A percentile compares a stretch with the other conserved stretches of the same genome.
Conservation (phyloP, 2,797 vertebrate genomes). For the Danionella dracula region DNA sequence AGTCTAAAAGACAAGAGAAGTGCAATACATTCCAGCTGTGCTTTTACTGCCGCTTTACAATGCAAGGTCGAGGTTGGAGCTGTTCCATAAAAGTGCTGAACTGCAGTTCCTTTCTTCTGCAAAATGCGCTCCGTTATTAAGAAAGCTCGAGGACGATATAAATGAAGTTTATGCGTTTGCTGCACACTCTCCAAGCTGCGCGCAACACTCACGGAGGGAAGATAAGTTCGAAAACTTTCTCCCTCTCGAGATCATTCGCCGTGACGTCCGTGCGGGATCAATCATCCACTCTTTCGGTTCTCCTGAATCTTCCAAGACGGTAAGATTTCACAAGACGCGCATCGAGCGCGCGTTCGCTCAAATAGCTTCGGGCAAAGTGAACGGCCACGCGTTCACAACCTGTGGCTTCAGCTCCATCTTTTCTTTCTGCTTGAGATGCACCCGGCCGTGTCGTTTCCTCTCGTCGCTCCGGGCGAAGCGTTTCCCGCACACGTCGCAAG, state of each 20-base stretch:
- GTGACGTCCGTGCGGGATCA: constrained; percentile 43
- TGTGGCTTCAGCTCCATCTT: constrained; percentile 92
- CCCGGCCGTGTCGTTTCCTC: constrained; percentile 91
- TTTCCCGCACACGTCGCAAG: constrained; percentile 93
- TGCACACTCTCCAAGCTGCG: constrained; percentile 62
- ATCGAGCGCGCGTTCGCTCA: constrained; percentile 53
- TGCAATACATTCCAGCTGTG: constrained; percentile 67
- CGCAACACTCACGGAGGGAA: constrained; percentile 50
- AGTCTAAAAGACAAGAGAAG: constrained; percentile 68
- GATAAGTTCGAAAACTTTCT: constrained; percentile 28
- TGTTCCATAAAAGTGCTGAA: constrained; percentile 74
- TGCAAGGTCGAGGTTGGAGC: constrained; percentile 62
- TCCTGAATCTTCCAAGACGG: constrained; percentile 72
- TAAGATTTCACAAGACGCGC: constrained; percentile 59
- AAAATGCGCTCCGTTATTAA: constrained; percentile 46
- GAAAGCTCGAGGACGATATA: constrained; percentile 1
- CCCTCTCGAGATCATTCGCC: constrained; percentile 26
- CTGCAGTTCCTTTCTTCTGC: constrained; percentile 53
- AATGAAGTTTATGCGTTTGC: constrained; percentile 52
- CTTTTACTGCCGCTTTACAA: constrained; percentile 45
- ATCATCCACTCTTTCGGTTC: constrained; percentile 51
- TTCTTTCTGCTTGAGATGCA: constrained; percentile 94
- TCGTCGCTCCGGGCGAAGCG: constrained; percentile 92
- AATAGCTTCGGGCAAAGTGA: constrained; percentile 73
- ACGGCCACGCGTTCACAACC: constrained; percentile 67